These are phyloP conservation scores for Nemotelus pantherinus DNA, from an alignment of 2,888 invertebrate genomes.

Conservation along the genomic window DNA sequence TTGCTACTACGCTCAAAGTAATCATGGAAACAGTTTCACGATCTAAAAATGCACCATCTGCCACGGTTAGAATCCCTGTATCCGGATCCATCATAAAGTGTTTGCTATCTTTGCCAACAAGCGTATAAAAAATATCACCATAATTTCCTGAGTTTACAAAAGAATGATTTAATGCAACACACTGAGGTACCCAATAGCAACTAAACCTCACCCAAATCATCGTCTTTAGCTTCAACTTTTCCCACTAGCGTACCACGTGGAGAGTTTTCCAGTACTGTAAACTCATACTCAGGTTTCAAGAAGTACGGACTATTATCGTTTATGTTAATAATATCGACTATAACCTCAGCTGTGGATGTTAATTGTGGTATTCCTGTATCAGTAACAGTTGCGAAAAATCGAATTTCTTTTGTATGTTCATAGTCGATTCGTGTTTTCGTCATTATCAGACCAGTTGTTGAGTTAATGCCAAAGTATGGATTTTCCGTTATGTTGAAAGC, in stretches of 20 bases:
- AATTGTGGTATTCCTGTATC: constrained; percentile 89
- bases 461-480: constrained; percentile 83
- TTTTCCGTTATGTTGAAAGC: constrained; percentile 73
- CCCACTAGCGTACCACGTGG: constrained; percentile 77
- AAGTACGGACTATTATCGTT: constrained; percentile 91
- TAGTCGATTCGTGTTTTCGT: constrained; percentile 84
- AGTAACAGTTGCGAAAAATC: constrained; percentile 82
- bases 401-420: constrained; percentile 78
- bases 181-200: background rate
- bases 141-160: constrained; percentile 68
- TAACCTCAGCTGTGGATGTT: constrained; percentile 79
- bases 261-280: constrained; percentile 80
- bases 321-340: constrained; percentile 80
- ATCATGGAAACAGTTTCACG: constrained; percentile 78
- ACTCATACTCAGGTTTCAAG: constrained; percentile 73
- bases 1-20: constrained; percentile 81
- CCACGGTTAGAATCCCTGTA: constrained; percentile 81
- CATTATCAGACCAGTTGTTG: constrained; percentile 82
- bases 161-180: constrained; percentile 1
- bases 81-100: constrained; percentile 78
- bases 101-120: constrained; percentile 78
- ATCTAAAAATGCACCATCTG: constrained; percentile 77
- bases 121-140: constrained; percentile 80
- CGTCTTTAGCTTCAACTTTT: constrained; percentile 79
- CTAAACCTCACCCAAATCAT: constrained; percentile 72